Evolutionary conservation across 2,888 invertebrate species (phyloP), one percentile per base, ranked within the genome.

Genomic region (Bugula neritina): DNA sequence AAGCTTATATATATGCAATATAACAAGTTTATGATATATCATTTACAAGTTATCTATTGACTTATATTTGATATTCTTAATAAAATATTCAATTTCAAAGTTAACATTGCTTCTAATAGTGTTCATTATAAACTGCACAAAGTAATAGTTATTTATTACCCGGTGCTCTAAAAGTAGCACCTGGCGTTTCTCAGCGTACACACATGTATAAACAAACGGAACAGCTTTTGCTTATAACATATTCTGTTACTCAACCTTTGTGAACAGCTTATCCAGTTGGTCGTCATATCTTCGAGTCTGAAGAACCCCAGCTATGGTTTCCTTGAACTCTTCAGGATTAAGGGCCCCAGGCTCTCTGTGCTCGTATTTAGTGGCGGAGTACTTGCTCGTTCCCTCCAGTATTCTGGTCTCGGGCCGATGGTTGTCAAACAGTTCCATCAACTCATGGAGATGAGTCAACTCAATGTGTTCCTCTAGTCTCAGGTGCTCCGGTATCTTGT

Each of bases 401-500:
- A 31, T 57, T 23, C 54, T 25, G 21, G 73, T 78, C 13, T 78
- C 78, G 3, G 79, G 76, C 25, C 77, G 73, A 74, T 82, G 81
- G 29, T 73, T 76, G 31, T 77, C 73, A 75, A 83, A 83, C 73
- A 78, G 78, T 21, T 78, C 73, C 78, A 80, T 79, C 57, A 83
- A 77, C 74, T 81, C 78, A 63, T 83, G 76, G 55, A 83, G 79
- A 72, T 83, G 83, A n/a, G 79, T 77, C 0, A 83, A 76, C 55
- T 82, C 79, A 72, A 83, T 80, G 71, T 79, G 77, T 54, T 83
- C 82, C 75, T 83, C 83, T 72, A 83, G 76, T 0, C 82, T 78
- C 0, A 78, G 75, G 74, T 79, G 78, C 27, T 77, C 78, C 31
- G 76, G 78, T 63, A 78, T 78, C 74, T 79, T 78, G 71, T 74